phyloP scores from a whole-genome alignment of 2,888 invertebrate genomes.

The Celastrina argiolus region DNA sequence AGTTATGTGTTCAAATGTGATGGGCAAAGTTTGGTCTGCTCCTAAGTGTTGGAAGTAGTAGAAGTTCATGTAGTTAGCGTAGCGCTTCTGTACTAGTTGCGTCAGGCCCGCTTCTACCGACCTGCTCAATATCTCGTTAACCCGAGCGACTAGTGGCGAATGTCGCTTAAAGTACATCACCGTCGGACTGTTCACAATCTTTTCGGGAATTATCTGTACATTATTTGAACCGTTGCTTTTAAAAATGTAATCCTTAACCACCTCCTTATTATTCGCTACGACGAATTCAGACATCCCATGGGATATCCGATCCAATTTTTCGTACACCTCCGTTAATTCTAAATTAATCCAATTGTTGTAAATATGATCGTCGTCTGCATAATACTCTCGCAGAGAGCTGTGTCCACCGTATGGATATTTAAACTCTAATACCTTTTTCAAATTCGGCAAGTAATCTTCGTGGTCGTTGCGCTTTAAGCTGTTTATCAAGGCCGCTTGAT shows the following conservation, averaged over 20 bases:
- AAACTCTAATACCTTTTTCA: conserved; percentile 40
- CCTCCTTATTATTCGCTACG: conserved; percentile 47
- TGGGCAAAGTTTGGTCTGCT: conserved; percentile 29
- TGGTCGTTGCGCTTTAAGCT: conserved; percentile 44
- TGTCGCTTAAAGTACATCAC: conserved; percentile 50
- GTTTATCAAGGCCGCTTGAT: conserved; percentile 50
- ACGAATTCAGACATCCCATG: conserved; percentile 45
- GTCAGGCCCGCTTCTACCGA: conserved; percentile 48
- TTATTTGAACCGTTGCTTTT: conserved; percentile 40
- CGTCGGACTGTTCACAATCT: conserved; percentile 51
- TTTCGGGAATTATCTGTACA: conserved; percentile 50
- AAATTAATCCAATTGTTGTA: conserved; percentile 46
- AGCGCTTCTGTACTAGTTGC: conserved; percentile 38
- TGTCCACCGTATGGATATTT: conserved; percentile 47
- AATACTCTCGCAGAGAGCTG: conserved; percentile 44
- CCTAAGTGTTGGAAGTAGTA: conserved; percentile 33
- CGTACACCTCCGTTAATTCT: conserved; percentile 32
- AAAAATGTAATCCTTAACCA: conserved; percentile 41
- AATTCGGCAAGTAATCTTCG: conserved; percentile 38
- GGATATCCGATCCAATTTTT: conserved; percentile 42
- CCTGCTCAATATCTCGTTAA: conserved; percentile 42
- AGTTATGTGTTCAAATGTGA: conserved; percentile 42
- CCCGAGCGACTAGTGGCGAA: conserved; percentile 42
- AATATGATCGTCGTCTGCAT: conserved; percentile 41
- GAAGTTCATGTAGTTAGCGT: conserved; percentile 36